A percentile compares a stretch with the other conserved stretches of the same genome.
These are phyloP conservation scores for Phenganax marumi DNA, from an alignment of 92 coral and sea anemone species.

Conservation along the genomic window DNA sequence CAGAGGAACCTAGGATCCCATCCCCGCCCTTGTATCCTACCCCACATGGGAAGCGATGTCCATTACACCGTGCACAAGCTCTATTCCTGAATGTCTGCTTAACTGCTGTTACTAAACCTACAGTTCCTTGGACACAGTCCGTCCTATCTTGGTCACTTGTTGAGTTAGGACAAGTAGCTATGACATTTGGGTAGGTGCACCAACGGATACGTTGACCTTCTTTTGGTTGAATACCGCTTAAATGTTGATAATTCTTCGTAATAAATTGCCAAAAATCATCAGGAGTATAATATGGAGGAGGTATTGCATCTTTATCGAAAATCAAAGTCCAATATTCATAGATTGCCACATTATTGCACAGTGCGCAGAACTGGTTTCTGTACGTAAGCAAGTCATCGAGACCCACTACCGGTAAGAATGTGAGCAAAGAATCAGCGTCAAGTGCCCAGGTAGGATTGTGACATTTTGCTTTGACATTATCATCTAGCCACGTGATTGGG, in stretches of 20 bases:
- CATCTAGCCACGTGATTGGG: conserved; percentile 22
- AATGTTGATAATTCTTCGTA: not conserved
- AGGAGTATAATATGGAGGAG: conserved; percentile 28
- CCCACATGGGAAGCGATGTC: conserved; percentile 6
- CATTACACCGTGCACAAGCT: conserved; percentile 41
- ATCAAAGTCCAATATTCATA: conserved; percentile 32
- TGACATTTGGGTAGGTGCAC: conserved; percentile 20
- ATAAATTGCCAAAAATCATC: conserved; percentile 9
- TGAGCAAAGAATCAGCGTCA: not conserved
- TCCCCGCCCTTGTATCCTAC: not conserved
- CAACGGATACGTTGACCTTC: conserved; percentile 26
- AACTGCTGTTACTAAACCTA: conserved; percentile 12
- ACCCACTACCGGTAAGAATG: conserved; percentile 30
- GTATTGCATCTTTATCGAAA: conserved; percentile 15
- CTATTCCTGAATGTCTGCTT: conserved; percentile 1
- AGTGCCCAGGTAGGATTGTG: conserved; percentile 7
- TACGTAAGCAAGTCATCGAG: conserved; percentile 8
- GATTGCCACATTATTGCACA: conserved; percentile 17
- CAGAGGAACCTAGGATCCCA: not conserved
- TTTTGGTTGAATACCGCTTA: conserved; percentile 19
- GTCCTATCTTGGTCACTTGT: not conserved
- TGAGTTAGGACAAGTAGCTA: not conserved
- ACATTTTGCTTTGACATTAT: conserved; percentile 14
- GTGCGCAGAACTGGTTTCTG: conserved; percentile 38
- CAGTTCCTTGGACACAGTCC: conserved; percentile 15